Conservation (phyloP, 2,797 vertebrate species). For the Cryptoblepharus egeriae region DNA sequence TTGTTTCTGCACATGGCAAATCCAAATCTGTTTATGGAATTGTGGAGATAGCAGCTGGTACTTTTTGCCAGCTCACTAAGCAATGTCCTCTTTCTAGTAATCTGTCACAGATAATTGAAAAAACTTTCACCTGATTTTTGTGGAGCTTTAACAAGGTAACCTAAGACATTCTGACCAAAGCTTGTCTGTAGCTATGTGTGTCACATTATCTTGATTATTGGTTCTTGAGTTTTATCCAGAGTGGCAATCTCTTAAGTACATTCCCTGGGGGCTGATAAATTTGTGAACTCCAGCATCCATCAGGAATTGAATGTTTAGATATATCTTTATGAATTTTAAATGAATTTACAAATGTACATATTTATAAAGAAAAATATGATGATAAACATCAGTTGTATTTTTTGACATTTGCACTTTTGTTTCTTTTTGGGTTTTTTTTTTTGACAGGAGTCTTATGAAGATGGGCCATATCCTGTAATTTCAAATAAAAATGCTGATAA, state of each 20-base stretch:
- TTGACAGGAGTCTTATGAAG: constrained; percentile 85
- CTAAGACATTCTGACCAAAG: background rate
- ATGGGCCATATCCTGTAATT: constrained; percentile 71
- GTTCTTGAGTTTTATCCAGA: background rate
- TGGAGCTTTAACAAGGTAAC: background rate
- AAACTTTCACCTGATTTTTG: background rate
- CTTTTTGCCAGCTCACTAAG: background rate
- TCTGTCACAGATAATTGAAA: background rate
- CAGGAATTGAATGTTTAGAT: background rate
- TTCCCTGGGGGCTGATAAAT: background rate
- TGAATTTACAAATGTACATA: background rate
- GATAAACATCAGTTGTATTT: background rate
- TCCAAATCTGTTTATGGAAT: too few relatives aligned
- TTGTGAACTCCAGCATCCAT: background rate
- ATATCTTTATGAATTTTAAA: background rate
- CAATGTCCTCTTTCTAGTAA: background rate
- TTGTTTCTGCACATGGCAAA: too few relatives aligned
- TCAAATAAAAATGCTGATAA: constrained; percentile 80
- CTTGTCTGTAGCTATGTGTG: background rate
- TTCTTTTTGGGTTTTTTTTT: background rate
- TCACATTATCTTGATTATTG: background rate
- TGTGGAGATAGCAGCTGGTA: background rate
- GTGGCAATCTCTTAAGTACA: background rate
- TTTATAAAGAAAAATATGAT: background rate
- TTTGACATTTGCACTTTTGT: constrained; percentile 3